Evolutionary conservation across 1,140 invertebrate genomes (phyloP).

Genomic region (Procambarus virginalis): DNA sequence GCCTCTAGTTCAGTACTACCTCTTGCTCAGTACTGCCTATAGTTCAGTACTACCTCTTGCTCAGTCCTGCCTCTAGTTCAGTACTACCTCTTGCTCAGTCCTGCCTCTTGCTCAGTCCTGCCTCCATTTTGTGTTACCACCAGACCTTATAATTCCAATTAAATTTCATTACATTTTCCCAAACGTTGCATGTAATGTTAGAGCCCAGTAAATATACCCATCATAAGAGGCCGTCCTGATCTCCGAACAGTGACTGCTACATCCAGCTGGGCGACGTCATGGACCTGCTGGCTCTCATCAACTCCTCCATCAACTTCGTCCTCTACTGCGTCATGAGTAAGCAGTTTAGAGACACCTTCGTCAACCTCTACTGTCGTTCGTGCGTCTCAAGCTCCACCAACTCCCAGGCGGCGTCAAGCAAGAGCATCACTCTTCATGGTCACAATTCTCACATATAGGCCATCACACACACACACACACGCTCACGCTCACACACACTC

Average conservation of each 20-base stretch:
- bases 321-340: constrained; percentile 95
- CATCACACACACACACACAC: background rate
- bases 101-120: no score
- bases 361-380: constrained; percentile 75
- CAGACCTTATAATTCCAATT: no score
- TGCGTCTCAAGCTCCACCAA: background rate
- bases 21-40: no score
- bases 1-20: no score
- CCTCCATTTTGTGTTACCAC: no score
- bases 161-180: no score
- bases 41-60: no score
- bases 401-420: background rate
- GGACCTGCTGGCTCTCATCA: constrained; percentile 92
- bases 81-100: no score
- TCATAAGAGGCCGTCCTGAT: background rate
- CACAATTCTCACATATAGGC: background rate
- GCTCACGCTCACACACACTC: background rate
- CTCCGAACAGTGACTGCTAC: constrained; percentile 47
- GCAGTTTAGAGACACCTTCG: constrained; percentile 91
- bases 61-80: no score
- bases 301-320: constrained; percentile 94
- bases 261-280: constrained; percentile 88
- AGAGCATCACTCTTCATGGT: background rate
- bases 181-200: no score
- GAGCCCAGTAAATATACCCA: no score